Percentiles rank a stretch among this genome's conserved stretches.
phyloP scores from a whole-genome alignment of 2,888 invertebrate species.

The Anoplius nigerrimus region DNA sequence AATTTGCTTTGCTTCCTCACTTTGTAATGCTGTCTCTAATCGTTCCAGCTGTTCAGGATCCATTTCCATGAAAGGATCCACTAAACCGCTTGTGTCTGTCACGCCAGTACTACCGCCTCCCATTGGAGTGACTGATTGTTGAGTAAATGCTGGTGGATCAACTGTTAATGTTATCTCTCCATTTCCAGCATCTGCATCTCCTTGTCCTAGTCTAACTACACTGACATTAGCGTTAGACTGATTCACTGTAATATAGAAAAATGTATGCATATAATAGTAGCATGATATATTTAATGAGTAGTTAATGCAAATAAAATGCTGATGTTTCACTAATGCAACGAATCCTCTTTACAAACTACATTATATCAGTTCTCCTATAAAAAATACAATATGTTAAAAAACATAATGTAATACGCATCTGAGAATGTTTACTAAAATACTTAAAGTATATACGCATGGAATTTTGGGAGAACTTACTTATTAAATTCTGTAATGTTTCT shows the following conservation, averaged over 20 bases:
- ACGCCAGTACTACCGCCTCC: constrained; percentile 35
- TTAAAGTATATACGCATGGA: not conserved
- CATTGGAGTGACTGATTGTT: constrained; percentile 35
- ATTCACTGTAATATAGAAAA: constrained; percentile 60
- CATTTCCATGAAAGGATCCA: constrained; percentile 76
- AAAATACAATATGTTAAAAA: not conserved
- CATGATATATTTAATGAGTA: not conserved
- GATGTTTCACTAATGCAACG: not conserved
- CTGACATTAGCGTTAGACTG: constrained; percentile 71
- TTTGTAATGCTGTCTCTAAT: constrained; percentile 76
- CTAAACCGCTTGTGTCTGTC: constrained; percentile 58
- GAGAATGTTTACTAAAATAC: not conserved
- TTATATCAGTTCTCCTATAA: not conserved
- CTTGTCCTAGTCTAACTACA: constrained; percentile 71
- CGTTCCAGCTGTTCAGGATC: constrained; percentile 77
- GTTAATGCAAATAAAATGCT: not conserved
- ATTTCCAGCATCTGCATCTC: constrained; percentile 63
- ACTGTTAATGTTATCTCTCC: constrained; percentile 70
- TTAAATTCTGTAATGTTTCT: constrained; percentile 85
- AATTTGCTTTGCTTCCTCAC: constrained; percentile 77
- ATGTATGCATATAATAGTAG: not conserved
- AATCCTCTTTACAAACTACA: too few relatives aligned
- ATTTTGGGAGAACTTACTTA: constrained; percentile 80
- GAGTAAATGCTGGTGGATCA: constrained; percentile 65
- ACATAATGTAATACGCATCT: not conserved